phyloP scores from a whole-genome alignment of 2,888 invertebrate species.

The Lasioglossum vierecki region DNA sequence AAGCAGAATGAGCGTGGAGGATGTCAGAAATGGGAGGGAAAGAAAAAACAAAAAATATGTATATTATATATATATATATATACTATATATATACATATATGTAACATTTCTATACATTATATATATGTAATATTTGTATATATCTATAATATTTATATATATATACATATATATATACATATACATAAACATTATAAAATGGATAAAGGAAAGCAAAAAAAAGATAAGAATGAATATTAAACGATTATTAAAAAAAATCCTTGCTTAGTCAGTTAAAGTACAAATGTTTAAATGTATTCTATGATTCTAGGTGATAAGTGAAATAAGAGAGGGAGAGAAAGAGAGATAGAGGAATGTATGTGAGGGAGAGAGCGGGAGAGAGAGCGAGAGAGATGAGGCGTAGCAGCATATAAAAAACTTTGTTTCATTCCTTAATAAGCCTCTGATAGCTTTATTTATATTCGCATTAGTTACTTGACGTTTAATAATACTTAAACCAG shows the following conservation, averaged over 20 bases:
- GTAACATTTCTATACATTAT: conserved; percentile 22
- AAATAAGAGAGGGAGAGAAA: conserved; percentile 65
- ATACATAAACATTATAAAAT: conserved; percentile 41
- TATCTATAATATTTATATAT: background rate
- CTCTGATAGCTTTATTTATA: conserved; percentile 75
- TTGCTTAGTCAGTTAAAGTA: conserved; percentile 93
- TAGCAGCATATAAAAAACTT: conserved; percentile 75
- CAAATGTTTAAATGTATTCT: conserved; percentile 89
- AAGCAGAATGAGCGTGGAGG: conserved; percentile 4
- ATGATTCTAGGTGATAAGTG: conserved; percentile 78
- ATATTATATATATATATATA: background rate
- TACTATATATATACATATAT: conserved; percentile 7
- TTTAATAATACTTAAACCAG: conserved; percentile 63
- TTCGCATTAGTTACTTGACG: conserved; percentile 76
- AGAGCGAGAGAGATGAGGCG: conserved; percentile 44
- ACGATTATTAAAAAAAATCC: conserved; percentile 78
- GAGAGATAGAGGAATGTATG: conserved; percentile 29
- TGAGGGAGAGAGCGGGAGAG: conserved; percentile 7
- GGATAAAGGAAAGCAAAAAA: conserved; percentile 55
- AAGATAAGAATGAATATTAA: conserved; percentile 54
- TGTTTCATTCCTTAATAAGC: conserved; percentile 80
- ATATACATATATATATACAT: conserved; percentile 3
- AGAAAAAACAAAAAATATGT: conserved; percentile 10
- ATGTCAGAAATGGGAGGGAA: conserved; percentile 13
- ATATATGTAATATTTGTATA: background rate